A percentile compares a stretch with the other conserved stretches of the same genome.
phyloP scores from a whole-genome alignment of 2,888 invertebrate genomes.

The Lasioglossum lativentre region DNA sequence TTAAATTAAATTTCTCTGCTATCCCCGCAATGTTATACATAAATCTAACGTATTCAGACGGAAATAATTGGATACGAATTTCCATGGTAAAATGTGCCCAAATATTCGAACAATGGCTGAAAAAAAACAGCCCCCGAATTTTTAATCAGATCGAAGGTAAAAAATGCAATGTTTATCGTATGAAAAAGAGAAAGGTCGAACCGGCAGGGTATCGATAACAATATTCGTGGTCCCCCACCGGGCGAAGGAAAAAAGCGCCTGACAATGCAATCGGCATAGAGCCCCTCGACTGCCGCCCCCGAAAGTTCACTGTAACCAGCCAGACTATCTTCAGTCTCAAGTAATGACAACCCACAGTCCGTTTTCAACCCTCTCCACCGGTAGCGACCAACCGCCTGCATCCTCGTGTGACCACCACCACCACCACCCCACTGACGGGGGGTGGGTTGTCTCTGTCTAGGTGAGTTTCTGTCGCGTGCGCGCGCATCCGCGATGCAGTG shows the following conservation, averaged over 20 bases:
- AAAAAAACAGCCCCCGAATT: not conserved
- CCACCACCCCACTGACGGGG: slow-evolving; percentile 33
- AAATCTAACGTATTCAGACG: no score
- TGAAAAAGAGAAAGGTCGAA: not conserved
- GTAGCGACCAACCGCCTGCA: slow-evolving; percentile 38
- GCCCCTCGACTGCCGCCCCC: slow-evolving; percentile 26
- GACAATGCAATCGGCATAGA: slow-evolving; percentile 46
- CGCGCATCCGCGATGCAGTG: slow-evolving; percentile 82
- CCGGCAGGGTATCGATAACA: not conserved
- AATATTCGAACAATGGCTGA: not conserved
- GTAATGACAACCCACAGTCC: slow-evolving; percentile 54
- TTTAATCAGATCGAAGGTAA: not conserved
- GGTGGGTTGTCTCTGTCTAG: slow-evolving; percentile 69
- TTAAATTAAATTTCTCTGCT: no score
- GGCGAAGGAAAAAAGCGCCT: not conserved
- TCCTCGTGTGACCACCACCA: slow-evolving; percentile 28
- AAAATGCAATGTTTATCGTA: not conserved
- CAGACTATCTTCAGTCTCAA: slow-evolving; percentile 61
- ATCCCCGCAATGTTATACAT: no score
- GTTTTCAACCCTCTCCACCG: slow-evolving; percentile 46
- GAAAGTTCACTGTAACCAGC: slow-evolving; percentile 56
- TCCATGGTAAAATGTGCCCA: no score
- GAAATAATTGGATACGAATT: not conserved
- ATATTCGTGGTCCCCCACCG: not conserved
- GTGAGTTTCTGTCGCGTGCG: slow-evolving; percentile 73